Evolutionary conservation across 2,888 invertebrate genomes (phyloP).

Genomic region (Aspidiotus destructor): DNA sequence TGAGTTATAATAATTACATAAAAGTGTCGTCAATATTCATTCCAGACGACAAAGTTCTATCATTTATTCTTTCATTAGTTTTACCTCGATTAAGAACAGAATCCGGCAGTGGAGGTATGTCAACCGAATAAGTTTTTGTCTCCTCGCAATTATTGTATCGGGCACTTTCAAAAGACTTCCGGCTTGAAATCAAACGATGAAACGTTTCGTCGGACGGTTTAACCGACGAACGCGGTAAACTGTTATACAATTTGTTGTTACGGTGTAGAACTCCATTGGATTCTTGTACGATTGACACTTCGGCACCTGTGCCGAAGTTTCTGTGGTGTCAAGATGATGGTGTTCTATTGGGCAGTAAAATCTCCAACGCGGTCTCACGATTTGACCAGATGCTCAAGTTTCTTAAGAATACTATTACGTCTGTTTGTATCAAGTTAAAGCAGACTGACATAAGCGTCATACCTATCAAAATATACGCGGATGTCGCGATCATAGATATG

Average conservation of each 20-base stretch:
- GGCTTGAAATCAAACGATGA: conserved; percentile 2
- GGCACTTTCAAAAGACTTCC: conserved; percentile 21
- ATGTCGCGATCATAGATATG: conserved; percentile 64
- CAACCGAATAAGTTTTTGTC: conserved; percentile 10
- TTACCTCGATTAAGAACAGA: conserved; percentile 18
- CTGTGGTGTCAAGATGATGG: conserved; percentile 23
- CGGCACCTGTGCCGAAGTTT: conserved; percentile 23
- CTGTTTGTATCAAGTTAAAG: conserved; percentile 64
- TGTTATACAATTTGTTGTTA: conserved; percentile 26
- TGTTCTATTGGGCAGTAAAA: background rate
- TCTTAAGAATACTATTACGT: conserved; percentile 23
- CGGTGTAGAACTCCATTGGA: conserved; percentile 3
- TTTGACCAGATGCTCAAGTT: conserved; percentile 26
- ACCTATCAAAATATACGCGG: conserved; percentile 70
- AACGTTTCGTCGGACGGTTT: conserved; percentile 12
- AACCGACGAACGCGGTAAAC: conserved; percentile 14
- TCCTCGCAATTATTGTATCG: background rate
- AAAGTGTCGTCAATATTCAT: conserved; percentile 27
- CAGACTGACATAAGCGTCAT: conserved; percentile 81
- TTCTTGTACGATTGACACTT: conserved; percentile 28
- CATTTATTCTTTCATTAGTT: conserved; percentile 11
- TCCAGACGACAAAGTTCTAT: conserved; percentile 20
- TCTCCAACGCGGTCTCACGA: conserved; percentile 21
- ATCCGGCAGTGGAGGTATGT: conserved; percentile 26
- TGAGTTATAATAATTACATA: conserved; percentile 16